Base-by-base conservation (phyloP, 2,113 vertebrate species). In the Prunella fulvescens region DNA sequence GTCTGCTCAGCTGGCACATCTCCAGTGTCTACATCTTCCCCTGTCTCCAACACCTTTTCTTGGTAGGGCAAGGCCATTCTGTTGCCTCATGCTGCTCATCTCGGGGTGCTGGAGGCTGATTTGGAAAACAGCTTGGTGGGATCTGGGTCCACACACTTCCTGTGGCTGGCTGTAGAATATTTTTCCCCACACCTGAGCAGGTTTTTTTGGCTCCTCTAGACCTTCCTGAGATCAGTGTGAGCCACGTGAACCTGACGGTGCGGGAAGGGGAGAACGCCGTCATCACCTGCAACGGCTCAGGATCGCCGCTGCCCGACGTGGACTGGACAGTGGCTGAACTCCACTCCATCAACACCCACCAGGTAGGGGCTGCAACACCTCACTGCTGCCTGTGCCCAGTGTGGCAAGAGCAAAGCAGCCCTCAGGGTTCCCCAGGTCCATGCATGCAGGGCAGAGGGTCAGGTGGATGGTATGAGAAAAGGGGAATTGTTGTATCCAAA, bases 291-390 rank as follows among this genome's bases (percentile, higher is more conserved):
- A 99, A 99, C 0, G 99, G 99, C 86, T 99, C 99, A 1, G 99
- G 99, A 19, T 98, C 98, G 0, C 99, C 99, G 0, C 94, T 99
- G 96, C 99, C 99, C 0, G 99, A 99, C 3, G 99, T 99, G 44
- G 99, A 99, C 97, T 99, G 99, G 99, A 99, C 98, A 3, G 99
- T 99, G 84, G 97, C 97, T 0, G 98, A 98, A 17, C 98, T 99
- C 39, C 99, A 99, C 96, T 99, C 99, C 92, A 99, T 99, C 98
- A 99, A 99, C 97, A 99, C 99, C 12, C 99, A 99, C 97, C 98
- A 99, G 99, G 99, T 99, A 91, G 93, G 96, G 26, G 3, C n/a
- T 6, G 2, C 3, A 15, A 24, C 56, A 40, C 48, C 25, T 39
- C 24, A 2, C 14, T 2, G 44, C 48, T 84, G 60, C 51, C 60